Percentiles rank a stretch among this genome's conserved stretches.
Evolutionary conservation across 2,888 invertebrate genomes (phyloP).

Genomic region (Ochropacha duplaris): DNA sequence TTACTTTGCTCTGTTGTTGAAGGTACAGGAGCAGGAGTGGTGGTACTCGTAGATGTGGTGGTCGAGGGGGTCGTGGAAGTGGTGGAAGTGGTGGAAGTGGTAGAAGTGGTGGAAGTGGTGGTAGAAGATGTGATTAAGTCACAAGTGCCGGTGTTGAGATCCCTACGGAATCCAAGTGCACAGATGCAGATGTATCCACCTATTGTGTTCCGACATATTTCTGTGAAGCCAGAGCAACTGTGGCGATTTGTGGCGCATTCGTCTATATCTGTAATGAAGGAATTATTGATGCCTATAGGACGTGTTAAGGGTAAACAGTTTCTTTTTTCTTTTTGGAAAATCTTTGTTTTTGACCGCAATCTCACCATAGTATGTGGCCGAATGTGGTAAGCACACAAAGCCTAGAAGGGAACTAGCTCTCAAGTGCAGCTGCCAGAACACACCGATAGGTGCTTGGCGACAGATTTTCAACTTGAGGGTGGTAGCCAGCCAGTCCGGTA

Average conservation of each 20-base stretch:
- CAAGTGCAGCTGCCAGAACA: no score
- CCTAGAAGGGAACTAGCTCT: no score
- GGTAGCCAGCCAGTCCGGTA: no score
- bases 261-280: conserved; percentile 85
- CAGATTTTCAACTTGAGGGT: no score
- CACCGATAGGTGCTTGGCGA: no score
- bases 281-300: not conserved
- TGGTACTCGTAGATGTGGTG: conserved; percentile 16
- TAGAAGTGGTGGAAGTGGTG: conserved; percentile 41
- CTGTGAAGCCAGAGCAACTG: conserved; percentile 80
- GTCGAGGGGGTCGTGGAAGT: conserved; percentile 19
- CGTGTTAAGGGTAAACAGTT: no score
- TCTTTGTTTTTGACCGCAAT: no score
- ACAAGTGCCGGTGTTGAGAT: conserved; percentile 72
- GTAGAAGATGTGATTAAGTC: conserved; percentile 44
- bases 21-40: conserved; percentile 20
- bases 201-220: conserved; percentile 91
- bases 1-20: conserved; percentile 36
- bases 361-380: no score
- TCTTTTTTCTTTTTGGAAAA: no score
- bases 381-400: no score
- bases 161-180: conserved; percentile 89
- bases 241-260: conserved; percentile 87
- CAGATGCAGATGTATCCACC: conserved; percentile 94
- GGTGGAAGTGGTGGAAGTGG: conserved; percentile 22